Base-by-base conservation (phyloP, 2,797 vertebrate genomes). In the Pangasius djambal region DNA sequence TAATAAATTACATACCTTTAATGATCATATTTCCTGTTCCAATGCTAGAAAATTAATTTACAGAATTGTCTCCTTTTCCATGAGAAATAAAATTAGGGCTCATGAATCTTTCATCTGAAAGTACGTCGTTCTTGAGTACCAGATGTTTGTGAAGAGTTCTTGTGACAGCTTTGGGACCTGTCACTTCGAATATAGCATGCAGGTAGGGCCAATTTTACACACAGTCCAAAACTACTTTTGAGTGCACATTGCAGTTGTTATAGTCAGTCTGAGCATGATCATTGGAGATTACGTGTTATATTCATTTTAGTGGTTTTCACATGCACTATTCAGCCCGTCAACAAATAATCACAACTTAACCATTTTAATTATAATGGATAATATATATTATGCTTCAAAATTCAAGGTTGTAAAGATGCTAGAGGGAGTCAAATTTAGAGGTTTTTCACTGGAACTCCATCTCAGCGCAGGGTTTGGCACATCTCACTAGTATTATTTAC, bases 401-500 rank as follows among this genome's bases (percentile, higher is more conserved):
- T 63, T 63, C 79, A 79, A 50, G 63, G 37, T n/a, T 40, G 81
- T 75, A 34, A 34, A 67, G 77, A 83, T 9, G 85, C 86, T 82
- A 55, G 8, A 10, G 87, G 89, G 75, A 83, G 15, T 88, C 86
- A 79, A 57, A 85, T 72, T 67, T 87, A 83, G 61, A 63, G 81
- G 72, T 86, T 67, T 79, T 28, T n/a, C 50, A 79, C 77, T 85
- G 87, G 86, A 59, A 88, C 40, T 78, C 79, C 75, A 91, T 89
- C 87, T 86, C 2, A 70, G 83, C 4, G 4, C 10, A 25, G 20
- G 22, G 31, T 92, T 88, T 93, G 89, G 82, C 89, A 88, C 91
- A 81, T 87, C 87, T 91, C 44, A 89, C 77, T 89, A 82, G 13
- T 91, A 93, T 92, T 91, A 89, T 86, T 87, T 93, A 93, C 90